Conservation (phyloP, 64 coral and sea anemone species). For the Porites australiensis region DNA sequence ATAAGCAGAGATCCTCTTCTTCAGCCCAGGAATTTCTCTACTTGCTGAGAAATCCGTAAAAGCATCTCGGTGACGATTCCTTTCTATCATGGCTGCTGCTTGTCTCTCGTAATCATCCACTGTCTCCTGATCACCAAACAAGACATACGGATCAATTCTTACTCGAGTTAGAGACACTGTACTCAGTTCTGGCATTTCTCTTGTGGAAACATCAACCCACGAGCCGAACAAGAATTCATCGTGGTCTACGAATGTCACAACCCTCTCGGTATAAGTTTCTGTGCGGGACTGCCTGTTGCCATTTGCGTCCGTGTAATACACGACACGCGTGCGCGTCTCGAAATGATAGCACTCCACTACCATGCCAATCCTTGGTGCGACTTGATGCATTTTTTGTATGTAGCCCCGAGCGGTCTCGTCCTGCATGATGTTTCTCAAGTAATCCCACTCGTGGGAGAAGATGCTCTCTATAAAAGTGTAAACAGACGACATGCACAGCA, state of each 20-base stretch:
- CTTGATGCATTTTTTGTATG: constrained; percentile 66
- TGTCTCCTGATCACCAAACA: constrained; percentile 85
- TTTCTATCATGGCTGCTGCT: constrained; percentile 45
- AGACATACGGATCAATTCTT: constrained; percentile 57
- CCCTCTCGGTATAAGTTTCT: constrained; percentile 74
- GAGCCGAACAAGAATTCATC: constrained; percentile 64
- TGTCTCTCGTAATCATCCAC: constrained; percentile 52
- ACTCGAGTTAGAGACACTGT: constrained; percentile 63
- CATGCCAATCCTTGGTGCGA: constrained; percentile 68
- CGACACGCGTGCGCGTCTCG: constrained; percentile 64
- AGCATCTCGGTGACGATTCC: constrained; percentile 55
- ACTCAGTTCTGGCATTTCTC: constrained; percentile 73
- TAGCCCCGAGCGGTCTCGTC: constrained; percentile 89
- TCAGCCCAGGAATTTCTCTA: constrained; percentile 55
- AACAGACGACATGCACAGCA: constrained; percentile 60
- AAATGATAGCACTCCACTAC: constrained; percentile 82
- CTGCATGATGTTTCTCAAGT: constrained; percentile 83
- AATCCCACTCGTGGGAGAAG: constrained; percentile 75
- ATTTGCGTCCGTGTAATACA: constrained; percentile 66
- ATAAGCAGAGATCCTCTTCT: constrained; percentile 81
- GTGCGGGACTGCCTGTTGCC: constrained; percentile 68
- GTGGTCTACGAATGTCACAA: constrained; percentile 49
- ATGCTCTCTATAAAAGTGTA: constrained; percentile 73
- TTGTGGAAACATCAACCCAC: constrained; percentile 79
- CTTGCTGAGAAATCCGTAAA: constrained; percentile 42